Evolutionary conservation across 2,113 vertebrate species (phyloP), one percentile per base, ranked within the genome.

Genomic region (Seriola dumerili): DNA sequence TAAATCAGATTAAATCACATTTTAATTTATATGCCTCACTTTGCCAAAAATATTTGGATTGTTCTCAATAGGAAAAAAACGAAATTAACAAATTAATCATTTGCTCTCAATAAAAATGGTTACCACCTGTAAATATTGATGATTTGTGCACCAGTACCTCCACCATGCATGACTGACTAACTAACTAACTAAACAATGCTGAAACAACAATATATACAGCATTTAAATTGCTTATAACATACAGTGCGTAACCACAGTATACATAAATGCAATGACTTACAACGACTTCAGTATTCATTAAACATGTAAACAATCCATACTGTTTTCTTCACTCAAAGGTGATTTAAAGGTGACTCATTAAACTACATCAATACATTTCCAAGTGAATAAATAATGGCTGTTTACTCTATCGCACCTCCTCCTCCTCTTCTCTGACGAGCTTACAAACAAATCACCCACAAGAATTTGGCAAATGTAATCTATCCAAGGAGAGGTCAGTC

Each of bases 381-480:
- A 55, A 80, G 48, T 23, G 12, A 80, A 64, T 76, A 19, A 71
- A 70, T 79, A 3, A 85, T n/a, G 36, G 19, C 46, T 73, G 36
- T 48, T 69, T 36, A 46, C n/a, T 52, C 8, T 65, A 67, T 9
- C 8, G 38, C n/a, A 59, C 9, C 21, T n/a, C 11, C 36, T 32
- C 1, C 36, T n/a, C 38, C 64, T 32, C 1, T 46, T 62, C 44
- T 66, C 34, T 29, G 40, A 59, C 58, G 32, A 71, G 16, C 29
- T 29, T 29, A 29, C 29, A 29, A 29, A 57, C 25, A 83, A 77
- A 76, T 54, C 46, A 46, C 59, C 23, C 4, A 34, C 17, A 59
- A 70, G 12, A 44, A 63, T 76, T 52, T 67, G 34, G 66, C 42
- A 48, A 32, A 70, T 83, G 50, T 52, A 81, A 85, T 86, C 59